Percentiles rank a stretch among this genome's conserved stretches.
phyloP scores from a whole-genome alignment of 2,888 invertebrate genomes.

The Penaeus monodon region DNA sequence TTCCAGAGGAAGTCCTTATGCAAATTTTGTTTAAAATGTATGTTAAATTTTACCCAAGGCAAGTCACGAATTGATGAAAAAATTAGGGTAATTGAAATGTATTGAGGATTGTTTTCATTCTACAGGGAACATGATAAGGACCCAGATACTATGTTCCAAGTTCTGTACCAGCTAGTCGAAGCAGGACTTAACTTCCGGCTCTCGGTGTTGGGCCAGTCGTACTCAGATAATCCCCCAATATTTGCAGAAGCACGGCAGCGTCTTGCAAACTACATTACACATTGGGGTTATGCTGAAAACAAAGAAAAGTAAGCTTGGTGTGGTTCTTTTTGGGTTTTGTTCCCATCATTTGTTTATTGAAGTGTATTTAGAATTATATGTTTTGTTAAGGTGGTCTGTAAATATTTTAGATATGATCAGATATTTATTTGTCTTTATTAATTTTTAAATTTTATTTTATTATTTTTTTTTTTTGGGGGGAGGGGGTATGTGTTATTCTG shows the following conservation, averaged over 20 bases:
- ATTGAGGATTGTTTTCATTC: slow-evolving; percentile 34
- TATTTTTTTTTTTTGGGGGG: too few relatives aligned
- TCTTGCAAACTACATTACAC: slow-evolving; percentile 67
- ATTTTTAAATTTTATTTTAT: too few relatives aligned
- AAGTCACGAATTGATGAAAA: too few relatives aligned
- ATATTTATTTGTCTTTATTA: too few relatives aligned
- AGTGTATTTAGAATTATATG: background rate
- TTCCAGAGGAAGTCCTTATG: too few relatives aligned
- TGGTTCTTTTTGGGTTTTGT: background rate
- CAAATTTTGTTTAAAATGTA: too few relatives aligned
- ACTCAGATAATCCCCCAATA: slow-evolving; percentile 75
- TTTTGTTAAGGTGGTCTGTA: background rate
- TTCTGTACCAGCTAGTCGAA: slow-evolving; percentile 73
- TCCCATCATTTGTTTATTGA: background rate
- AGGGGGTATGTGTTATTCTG: too few relatives aligned
- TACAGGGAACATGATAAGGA: slow-evolving; percentile 82
- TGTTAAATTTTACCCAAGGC: too few relatives aligned
- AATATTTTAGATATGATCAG: too few relatives aligned
- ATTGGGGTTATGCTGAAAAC: slow-evolving; percentile 64
- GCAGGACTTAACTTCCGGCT: slow-evolving; percentile 75
- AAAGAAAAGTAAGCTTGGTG: slow-evolving; percentile 58
- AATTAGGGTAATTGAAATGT: too few relatives aligned
- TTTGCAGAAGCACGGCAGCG: slow-evolving; percentile 74
- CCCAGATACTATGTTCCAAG: slow-evolving; percentile 77
- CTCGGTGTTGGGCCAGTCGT: slow-evolving; percentile 77